Evolutionary conservation across 2,888 invertebrate species (phyloP).

Genomic region (Apamea crenata): DNA sequence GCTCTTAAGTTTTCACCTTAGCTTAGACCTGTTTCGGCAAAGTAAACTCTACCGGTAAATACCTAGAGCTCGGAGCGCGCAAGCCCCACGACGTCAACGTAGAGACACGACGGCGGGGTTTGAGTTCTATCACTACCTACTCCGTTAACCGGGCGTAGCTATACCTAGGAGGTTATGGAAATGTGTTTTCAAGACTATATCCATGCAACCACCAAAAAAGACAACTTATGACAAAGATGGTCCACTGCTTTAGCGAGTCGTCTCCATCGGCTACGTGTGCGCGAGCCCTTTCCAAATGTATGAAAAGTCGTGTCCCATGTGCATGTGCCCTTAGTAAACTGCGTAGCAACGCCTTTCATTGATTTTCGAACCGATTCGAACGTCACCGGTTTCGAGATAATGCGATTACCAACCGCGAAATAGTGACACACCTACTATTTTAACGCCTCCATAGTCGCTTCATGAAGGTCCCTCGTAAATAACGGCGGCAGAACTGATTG

Average conservation of each 20-base stretch:
- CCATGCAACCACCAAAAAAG: not conserved
- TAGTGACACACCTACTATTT: slow-evolving; percentile 22
- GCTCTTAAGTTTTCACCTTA: not conserved
- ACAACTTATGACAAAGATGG: not conserved
- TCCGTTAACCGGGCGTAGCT: not conserved
- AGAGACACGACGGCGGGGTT: not conserved
- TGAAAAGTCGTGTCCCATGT: not conserved
- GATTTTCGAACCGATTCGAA: slow-evolving; percentile 7
- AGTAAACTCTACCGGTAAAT: not conserved
- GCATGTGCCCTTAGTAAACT: not conserved
- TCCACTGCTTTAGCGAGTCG: not conserved
- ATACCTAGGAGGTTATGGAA: not conserved
- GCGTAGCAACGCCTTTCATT: not conserved
- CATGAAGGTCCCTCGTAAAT: slow-evolving; percentile 14
- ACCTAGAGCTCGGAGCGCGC: not conserved
- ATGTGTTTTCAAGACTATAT: not conserved
- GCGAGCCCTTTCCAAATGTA: not conserved
- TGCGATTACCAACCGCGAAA: slow-evolving; percentile 6
- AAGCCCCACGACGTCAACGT: too few species aligned
- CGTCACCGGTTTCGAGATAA: slow-evolving; percentile 13
- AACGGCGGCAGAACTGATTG: slow-evolving; percentile 3
- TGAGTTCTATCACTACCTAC: not conserved
- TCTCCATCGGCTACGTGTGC: not conserved
- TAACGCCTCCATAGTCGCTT: not conserved
- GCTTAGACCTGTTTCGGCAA: not conserved